These are phyloP conservation scores for Andrena hattorfiana DNA, from an alignment of 2,888 invertebrate genomes.

Conservation along the genomic window DNA sequence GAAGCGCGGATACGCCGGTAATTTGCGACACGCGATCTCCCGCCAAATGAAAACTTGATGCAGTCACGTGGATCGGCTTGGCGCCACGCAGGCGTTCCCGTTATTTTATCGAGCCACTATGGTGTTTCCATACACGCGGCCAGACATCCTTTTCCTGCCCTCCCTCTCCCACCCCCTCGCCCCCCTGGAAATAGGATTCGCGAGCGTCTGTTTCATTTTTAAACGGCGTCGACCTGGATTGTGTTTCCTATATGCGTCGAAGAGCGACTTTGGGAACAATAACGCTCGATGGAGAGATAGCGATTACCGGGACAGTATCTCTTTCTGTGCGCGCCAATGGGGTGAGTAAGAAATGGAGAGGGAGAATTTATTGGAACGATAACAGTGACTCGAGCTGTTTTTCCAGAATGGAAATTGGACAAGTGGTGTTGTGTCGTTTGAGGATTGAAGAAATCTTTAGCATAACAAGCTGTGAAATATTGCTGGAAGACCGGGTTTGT, in stretches of 20 bases:
- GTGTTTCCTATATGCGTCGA: neutral
- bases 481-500: too few species aligned
- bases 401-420: neutral
- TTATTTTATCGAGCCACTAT: constrained; percentile 64
- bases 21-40: constrained; percentile 83
- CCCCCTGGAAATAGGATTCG: constrained; percentile 17
- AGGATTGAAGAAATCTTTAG: too few species aligned
- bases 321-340: neutral
- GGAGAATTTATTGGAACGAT: neutral
- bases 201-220: constrained; percentile 35
- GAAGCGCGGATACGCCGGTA: constrained; percentile 76
- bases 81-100: constrained; percentile 70
- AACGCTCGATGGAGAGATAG: constrained; percentile 3
- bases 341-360: neutral
- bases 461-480: too few species aligned
- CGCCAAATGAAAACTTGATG: constrained; percentile 79
- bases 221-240: constrained; percentile 25
- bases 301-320: constrained; percentile 12
- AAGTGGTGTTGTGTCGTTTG: too few species aligned
- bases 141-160: constrained; percentile 13
- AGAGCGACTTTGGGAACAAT: constrained; percentile 19
- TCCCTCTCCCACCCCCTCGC: neutral
- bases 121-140: constrained; percentile 17
- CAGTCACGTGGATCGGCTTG: constrained; percentile 71
- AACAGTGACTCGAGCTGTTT: neutral